Percentiles rank a stretch among this genome's conserved stretches.
Evolutionary conservation across 2,113 vertebrate genomes (phyloP).

Genomic region (Felis chaus): DNA sequence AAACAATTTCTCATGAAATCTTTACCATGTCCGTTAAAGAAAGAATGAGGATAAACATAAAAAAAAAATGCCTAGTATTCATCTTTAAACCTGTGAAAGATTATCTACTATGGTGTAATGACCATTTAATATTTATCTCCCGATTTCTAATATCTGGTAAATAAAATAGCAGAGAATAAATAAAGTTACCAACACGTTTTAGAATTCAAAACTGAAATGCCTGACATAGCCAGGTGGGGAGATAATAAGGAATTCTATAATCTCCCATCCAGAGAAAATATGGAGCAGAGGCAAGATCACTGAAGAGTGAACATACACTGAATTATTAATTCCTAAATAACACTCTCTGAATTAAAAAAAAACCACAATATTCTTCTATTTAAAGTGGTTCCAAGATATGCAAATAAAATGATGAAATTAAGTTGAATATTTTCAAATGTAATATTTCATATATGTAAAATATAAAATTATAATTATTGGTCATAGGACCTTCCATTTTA

Average conservation of each 20-base stretch:
- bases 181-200: not conserved
- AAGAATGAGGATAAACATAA: not conserved
- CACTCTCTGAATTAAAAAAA: not conserved
- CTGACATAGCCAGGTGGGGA: not conserved
- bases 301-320: not conserved
- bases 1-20: not conserved
- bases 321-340: not conserved
- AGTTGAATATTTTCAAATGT: not conserved
- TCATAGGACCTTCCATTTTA: not conserved
- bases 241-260: not conserved
- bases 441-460: not conserved
- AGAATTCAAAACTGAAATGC: not conserved
- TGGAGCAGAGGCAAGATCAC: not conserved
- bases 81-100: not conserved
- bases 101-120: not conserved
- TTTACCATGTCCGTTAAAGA: not conserved
- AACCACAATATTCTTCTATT: not conserved
- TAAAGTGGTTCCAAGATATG: not conserved
- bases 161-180: not conserved
- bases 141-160: not conserved
- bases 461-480: not conserved
- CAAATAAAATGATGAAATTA: not conserved
- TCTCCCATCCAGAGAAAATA: not conserved
- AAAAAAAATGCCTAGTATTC: not conserved
- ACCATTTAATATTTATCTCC: not conserved